phyloP scores from a whole-genome alignment of 2,797 vertebrate species.

The Micropoecilia bifurca region DNA sequence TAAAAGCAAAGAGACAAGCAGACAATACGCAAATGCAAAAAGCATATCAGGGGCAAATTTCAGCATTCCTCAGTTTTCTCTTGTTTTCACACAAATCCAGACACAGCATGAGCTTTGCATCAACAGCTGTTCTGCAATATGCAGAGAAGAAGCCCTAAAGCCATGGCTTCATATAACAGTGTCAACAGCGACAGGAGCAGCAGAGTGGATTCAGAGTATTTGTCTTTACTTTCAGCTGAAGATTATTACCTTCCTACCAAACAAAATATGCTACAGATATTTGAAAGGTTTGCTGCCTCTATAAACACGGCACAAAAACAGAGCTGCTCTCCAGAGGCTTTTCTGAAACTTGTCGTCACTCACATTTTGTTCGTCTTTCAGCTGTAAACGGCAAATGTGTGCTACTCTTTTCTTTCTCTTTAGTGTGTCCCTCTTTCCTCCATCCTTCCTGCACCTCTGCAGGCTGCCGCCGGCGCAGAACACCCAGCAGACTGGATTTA shows the following conservation, averaged over 20 bases:
- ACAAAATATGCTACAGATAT: neutral
- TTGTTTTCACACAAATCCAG: constrained; percentile 7
- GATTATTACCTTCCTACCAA: neutral
- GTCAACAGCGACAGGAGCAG: neutral
- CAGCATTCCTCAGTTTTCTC: neutral
- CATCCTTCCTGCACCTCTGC: constrained; percentile 25
- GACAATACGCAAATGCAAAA: neutral
- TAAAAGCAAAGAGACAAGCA: neutral
- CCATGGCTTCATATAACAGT: neutral
- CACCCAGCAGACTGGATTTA: constrained; percentile 88
- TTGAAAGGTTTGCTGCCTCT: constrained; percentile 14
- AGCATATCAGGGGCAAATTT: neutral
- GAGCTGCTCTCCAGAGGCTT: constrained; percentile 34
- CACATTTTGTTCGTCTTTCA: constrained; percentile 19
- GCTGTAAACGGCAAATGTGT: constrained; percentile 43
- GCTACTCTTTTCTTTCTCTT: constrained; percentile 27
- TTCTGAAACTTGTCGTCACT: constrained; percentile 33
- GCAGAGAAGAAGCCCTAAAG: neutral
- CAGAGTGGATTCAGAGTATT: neutral
- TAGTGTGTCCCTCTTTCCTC: constrained; percentile 17
- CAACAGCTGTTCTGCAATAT: constrained; percentile 13
- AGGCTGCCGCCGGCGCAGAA: constrained; percentile 65
- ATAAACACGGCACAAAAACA: constrained; percentile 27
- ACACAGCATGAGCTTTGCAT: constrained; percentile 13
- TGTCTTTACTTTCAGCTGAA: constrained; percentile 3